Conservation (phyloP, 2,797 vertebrate genomes). For the Diplodus sargus region DNA sequence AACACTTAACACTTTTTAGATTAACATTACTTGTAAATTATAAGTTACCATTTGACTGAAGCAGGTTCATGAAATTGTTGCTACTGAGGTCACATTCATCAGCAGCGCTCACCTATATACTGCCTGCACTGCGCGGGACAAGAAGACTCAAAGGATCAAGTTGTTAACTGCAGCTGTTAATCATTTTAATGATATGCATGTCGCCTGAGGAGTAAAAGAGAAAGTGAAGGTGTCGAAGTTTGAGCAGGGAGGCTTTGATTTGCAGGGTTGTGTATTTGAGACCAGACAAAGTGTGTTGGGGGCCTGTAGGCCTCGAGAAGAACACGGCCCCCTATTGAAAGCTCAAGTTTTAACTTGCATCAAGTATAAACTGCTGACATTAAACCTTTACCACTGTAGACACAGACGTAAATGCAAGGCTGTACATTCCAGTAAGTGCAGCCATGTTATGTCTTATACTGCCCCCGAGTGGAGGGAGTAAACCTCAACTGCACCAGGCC, state of each 20-base stretch:
- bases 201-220: constrained; percentile 38
- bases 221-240: constrained; percentile 66
- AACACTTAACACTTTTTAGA: background rate
- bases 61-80: background rate
- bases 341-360: background rate
- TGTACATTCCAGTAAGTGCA: background rate
- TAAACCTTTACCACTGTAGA: background rate
- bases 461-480: background rate
- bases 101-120: background rate
- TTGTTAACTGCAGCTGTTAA: constrained; percentile 47
- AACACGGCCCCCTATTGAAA: no score
- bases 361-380: background rate
- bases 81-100: background rate
- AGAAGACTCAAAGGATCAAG: constrained; percentile 38
- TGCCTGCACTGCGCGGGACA: background rate
- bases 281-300: constrained; percentile 71
- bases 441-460: background rate
- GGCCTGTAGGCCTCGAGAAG: background rate
- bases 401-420: background rate
- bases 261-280: constrained; percentile 86
- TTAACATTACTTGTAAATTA: background rate
- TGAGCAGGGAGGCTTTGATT: constrained; percentile 84
- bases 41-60: background rate
- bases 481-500: background rate
- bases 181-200: constrained; percentile 48